Base-by-base conservation (phyloP, 2,888 invertebrate genomes). In the Mellilla xanthometata region DNA sequence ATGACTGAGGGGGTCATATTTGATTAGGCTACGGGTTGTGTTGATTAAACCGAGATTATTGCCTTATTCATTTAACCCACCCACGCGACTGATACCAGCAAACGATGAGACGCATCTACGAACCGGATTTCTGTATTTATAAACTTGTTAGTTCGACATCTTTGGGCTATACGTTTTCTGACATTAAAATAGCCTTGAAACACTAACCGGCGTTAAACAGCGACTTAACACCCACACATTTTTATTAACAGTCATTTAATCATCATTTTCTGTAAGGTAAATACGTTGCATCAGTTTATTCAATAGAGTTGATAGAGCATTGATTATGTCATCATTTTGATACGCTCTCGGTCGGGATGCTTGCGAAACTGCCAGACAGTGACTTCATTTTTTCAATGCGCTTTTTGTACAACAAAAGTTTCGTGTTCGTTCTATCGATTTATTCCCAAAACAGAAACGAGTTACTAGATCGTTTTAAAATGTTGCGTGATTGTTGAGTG, bases 11-110 rank as follows among this genome's bases (percentile, higher is more conserved):
- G 86, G 81, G 79, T 85, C 82, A 87, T 88, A 86, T 89, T 88
- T 87, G 87, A 87, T 87, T 86, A 89, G 81, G 78, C 76, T 79
- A 81, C 79, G 78, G 79, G 84, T 85, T 83, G 80, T 84, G 84
- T 86, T 85, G 82, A 87, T 88, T 87, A 87, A 87, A 86, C 79
- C 73, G 72, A 86, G 81, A 81, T 84, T 85, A 86, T 87, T 87
- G 83, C 82, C 77, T 80, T 83, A 85, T 81, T 82, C 80, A 77
- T 76, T 83, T 77, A 73, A 71, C 64, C 66, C 75, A 65, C 72
- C 73, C 71, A 73, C 75, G 65, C 69, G 52, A 49, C 60, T 66
- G 61, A 63, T 65, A 66, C 65, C 59, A 68, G 62, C 56, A 56
- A 62, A 61, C 62, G 65, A 67, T 58, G 57, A 60, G 56, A 46